Percentiles rank a stretch among this genome's conserved stretches.
Conservation (phyloP, 1,140 invertebrate species). For the Anoplolepis gracilipes region DNA sequence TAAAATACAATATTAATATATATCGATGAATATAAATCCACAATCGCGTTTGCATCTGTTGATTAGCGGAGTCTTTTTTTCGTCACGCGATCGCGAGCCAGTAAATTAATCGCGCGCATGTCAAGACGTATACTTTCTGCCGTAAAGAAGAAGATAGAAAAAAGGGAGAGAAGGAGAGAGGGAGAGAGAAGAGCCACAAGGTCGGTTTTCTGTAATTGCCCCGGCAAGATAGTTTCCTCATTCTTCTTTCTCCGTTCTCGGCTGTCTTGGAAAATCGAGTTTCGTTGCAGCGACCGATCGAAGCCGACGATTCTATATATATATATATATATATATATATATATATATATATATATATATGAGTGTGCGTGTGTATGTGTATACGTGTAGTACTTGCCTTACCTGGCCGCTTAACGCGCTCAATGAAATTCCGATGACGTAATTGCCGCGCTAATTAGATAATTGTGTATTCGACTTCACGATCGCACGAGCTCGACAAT, state of each 20-base stretch:
- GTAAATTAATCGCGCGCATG: slow-evolving; percentile 52
- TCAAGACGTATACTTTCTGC: slow-evolving; percentile 11
- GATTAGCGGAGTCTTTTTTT: slow-evolving; percentile 16
- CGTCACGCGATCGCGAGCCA: slow-evolving; percentile 57
- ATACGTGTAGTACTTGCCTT: slow-evolving; percentile 22
- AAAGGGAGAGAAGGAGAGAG: not conserved
- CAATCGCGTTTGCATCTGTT: not conserved
- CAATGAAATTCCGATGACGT: slow-evolving; percentile 69
- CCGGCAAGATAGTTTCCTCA: slow-evolving; percentile 50
- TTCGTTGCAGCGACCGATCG: slow-evolving; percentile 44
- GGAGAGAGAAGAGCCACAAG: slow-evolving; percentile 41
- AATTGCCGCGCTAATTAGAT: slow-evolving; percentile 68
- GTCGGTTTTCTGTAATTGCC: slow-evolving; percentile 58
- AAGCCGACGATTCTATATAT: slow-evolving; percentile 46
- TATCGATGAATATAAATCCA: not conserved
- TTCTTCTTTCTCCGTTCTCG: slow-evolving; percentile 14
- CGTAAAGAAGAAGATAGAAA: not conserved
- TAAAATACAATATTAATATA: not conserved
- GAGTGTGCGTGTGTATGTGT: not conserved
- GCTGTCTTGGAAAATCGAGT: slow-evolving; percentile 56
- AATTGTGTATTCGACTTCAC: slow-evolving; percentile 67
- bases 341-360: no score
- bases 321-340: slow-evolving; percentile 18
- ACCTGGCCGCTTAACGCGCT: slow-evolving; percentile 59
- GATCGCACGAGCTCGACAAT: slow-evolving; percentile 50